Evolutionary conservation across 2,888 invertebrate genomes (phyloP), one percentile per base, ranked within the genome.

Genomic region (Cerceris ruficornis): DNA sequence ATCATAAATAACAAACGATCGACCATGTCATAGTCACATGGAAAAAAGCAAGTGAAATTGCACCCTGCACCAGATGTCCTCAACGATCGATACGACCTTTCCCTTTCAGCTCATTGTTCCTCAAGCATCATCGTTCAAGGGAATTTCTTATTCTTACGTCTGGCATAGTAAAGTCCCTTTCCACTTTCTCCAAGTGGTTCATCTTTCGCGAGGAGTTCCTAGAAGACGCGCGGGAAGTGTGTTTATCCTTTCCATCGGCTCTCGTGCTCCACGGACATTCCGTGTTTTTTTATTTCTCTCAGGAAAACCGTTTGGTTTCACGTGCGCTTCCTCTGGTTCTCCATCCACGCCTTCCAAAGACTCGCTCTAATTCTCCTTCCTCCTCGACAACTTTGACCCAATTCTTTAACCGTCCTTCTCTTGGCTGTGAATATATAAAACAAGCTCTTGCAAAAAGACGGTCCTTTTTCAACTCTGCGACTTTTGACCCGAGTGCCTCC

Each of bases 221-320:
- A 58, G 60, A 55, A 59, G 17, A 49, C 15, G 42, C 41, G 42
- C 49, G 52, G 49, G 15, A 52, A 55, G 61, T 75, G 54, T 81
- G 76, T 82, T 82, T 85, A 73, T 73, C 66, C 76, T 62, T 69
- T 80, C 77, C 76, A 79, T 83, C 79, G 70, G 39, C 41, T 7
- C 58, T 52, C 39, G 17, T 70, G 60, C 60, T 13, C 55, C 61
- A 42, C 41, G 9, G 8, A 9, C 17, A 55, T 41, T 13, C 13
- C n/a, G 13, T 42, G 17, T n/a, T 57, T 46, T 58, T 9, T 55
- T n/a, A 14, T 43, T 14, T 15, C 49, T n/a, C 13, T 9, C 55
- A 52, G 42, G 17, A 15, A 13, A 42, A 39, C 39, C 49, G 41
- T 28, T 28, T 28, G 28, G 28, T 28, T 28, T 4, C 28, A 28